Evolutionary conservation across 1,140 invertebrate species (phyloP).

Genomic region (Leptonema lineaticorne): DNA sequence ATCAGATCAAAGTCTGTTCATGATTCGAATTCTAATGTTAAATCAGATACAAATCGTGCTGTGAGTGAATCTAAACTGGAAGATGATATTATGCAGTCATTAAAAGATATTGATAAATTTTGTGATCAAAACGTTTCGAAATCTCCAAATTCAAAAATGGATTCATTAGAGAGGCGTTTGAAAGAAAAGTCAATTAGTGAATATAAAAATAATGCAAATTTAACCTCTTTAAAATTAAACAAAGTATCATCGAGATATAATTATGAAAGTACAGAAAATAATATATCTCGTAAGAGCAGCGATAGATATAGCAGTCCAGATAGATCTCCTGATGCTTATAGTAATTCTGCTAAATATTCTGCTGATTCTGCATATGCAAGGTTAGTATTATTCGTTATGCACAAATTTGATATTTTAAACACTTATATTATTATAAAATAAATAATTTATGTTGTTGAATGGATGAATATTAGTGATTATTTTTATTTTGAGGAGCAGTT

Average conservation of each 20-base stretch:
- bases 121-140: constrained; percentile 46
- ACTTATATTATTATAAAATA: background rate
- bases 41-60: constrained; percentile 41
- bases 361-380: constrained; percentile 57
- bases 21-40: constrained; percentile 53
- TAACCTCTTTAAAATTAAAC: constrained; percentile 17
- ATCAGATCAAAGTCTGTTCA: constrained; percentile 55
- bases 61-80: constrained; percentile 47
- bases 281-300: background rate
- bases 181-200: constrained; percentile 16
- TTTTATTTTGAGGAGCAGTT: constrained; percentile 38
- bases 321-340: constrained; percentile 32
- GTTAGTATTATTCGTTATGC: constrained; percentile 50
- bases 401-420: background rate
- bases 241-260: constrained; percentile 21
- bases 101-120: constrained; percentile 56
- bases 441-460: background rate
- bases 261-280: background rate
- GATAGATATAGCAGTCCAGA: constrained; percentile 20
- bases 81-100: constrained; percentile 55
- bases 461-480: background rate
- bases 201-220: background rate
- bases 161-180: constrained; percentile 13
- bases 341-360: constrained; percentile 44
- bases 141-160: background rate